Conservation (phyloP, 1,140 invertebrate species). For the Neuroterus valhalla region DNA sequence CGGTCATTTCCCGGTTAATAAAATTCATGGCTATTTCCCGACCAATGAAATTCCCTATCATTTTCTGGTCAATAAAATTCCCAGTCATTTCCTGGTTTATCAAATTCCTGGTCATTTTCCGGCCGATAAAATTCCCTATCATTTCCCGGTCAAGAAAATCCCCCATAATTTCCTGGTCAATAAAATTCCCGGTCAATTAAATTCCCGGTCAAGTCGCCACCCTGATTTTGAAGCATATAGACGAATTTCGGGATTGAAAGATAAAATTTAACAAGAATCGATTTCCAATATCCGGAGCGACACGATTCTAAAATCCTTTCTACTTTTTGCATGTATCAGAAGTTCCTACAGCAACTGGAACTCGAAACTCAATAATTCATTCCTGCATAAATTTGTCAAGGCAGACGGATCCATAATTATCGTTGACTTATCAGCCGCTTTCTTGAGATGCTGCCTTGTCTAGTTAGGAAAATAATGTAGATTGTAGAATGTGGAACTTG, state of each 20-base stretch:
- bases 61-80: no score
- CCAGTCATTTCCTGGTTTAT: no score
- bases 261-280: constrained; percentile 8
- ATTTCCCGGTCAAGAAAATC: no score
- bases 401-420: constrained; percentile 19
- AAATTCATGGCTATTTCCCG: no score
- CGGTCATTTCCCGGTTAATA: no score
- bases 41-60: no score
- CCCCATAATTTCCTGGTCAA: no score
- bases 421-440: constrained; percentile 8
- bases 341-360: not conserved
- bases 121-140: no score
- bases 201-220: no score
- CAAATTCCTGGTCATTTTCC: no score
- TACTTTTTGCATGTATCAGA: not conserved
- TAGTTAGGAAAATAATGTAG: constrained; percentile 5
- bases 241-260: not conserved
- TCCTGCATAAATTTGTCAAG: constrained; percentile 24
- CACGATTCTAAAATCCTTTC: not conserved
- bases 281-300: not conserved
- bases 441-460: not conserved
- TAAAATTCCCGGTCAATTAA: no score
- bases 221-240: not conserved
- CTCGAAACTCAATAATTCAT: constrained; percentile 16
- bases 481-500: not conserved